Conservation (phyloP, 2,888 invertebrate species). For the Antheraea assamensis region DNA sequence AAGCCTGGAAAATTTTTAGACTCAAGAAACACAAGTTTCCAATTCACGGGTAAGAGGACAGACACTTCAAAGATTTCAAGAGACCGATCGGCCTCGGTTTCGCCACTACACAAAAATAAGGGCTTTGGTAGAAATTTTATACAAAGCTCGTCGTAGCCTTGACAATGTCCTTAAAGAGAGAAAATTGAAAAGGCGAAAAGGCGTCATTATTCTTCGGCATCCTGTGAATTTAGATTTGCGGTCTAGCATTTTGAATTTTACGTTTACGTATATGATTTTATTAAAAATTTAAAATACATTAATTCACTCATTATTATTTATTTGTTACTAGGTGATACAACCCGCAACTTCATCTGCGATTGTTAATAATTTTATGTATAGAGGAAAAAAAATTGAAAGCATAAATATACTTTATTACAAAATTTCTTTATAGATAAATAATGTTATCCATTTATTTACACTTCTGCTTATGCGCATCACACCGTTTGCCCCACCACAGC, state of each 20-base stretch:
- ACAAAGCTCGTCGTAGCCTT: slow-evolving; percentile 18
- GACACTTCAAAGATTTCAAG: slow-evolving; percentile 43
- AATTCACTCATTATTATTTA: too few relatives aligned
- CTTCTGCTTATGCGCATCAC: too few relatives aligned
- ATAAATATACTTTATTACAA: too few relatives aligned
- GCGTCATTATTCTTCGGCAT: slow-evolving; percentile 1
- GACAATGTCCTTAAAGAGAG: slow-evolving; percentile 14
- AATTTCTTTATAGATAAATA: too few relatives aligned
- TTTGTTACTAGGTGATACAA: too few relatives aligned
- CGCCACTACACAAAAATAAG: slow-evolving; percentile 38
- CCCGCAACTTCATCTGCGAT: too few relatives aligned
- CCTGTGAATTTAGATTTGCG: background rate
- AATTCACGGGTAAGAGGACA: slow-evolving; percentile 37
- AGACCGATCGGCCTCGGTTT: slow-evolving; percentile 42
- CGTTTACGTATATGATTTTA: background rate
- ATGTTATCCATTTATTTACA: too few relatives aligned
- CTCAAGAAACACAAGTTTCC: slow-evolving; percentile 39
- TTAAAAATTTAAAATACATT: background rate
- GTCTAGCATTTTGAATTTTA: background rate
- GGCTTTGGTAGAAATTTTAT: slow-evolving; percentile 27
- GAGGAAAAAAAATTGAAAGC: too few relatives aligned
- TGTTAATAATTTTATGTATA: too few relatives aligned
- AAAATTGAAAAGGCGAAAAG: slow-evolving; percentile 16
- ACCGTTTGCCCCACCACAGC: too few relatives aligned
- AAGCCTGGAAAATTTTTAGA: slow-evolving; percentile 25